These are phyloP conservation scores for Agriotes lineatus DNA, from an alignment of 2,888 invertebrate genomes.

Conservation along the genomic window DNA sequence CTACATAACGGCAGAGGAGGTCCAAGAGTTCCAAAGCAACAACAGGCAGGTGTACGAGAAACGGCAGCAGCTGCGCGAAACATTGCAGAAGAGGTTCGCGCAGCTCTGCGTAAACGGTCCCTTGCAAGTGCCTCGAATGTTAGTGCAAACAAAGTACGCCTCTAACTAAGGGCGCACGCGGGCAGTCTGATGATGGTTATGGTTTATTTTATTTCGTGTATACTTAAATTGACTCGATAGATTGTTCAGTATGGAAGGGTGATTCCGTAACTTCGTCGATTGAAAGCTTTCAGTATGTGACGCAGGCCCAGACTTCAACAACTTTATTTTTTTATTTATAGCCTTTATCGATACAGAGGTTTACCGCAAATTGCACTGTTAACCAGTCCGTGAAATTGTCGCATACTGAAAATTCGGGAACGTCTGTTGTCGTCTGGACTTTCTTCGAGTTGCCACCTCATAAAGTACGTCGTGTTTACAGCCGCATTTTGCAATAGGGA, in stretches of 20 bases:
- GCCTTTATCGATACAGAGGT: no score
- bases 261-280: background rate
- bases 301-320: background rate
- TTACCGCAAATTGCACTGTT: no score
- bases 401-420: no score
- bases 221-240: slow-evolving; percentile 13
- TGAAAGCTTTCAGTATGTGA: slow-evolving; percentile 4
- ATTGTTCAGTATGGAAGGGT: slow-evolving; percentile 15
- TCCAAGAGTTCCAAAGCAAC: slow-evolving; percentile 87
- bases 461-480: no score
- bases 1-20: slow-evolving; percentile 90
- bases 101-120: slow-evolving; percentile 77
- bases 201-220: slow-evolving; percentile 24
- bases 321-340: background rate
- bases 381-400: no score
- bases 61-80: slow-evolving; percentile 85
- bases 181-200: slow-evolving; percentile 35
- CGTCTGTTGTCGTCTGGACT: no score
- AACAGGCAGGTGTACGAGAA: slow-evolving; percentile 82
- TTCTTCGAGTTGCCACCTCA: no score
- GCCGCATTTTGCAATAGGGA: no score
- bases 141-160: slow-evolving; percentile 63
- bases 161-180: slow-evolving; percentile 54
- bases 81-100: slow-evolving; percentile 85
- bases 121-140: slow-evolving; percentile 61